Conservation (phyloP, 2,113 vertebrate genomes). For the Pardalotus punctatus region DNA sequence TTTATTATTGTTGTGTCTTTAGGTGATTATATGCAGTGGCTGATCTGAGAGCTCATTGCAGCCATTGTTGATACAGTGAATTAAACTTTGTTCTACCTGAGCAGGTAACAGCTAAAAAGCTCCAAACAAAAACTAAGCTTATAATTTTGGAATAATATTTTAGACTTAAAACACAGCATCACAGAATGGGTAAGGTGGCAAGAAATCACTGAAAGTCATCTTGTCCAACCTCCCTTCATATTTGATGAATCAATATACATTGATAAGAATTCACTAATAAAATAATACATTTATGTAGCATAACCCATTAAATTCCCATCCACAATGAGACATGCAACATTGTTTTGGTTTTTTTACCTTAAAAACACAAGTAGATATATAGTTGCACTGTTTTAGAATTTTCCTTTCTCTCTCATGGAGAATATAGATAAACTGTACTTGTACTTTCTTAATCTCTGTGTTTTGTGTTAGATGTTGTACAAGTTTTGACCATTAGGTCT, state of each 20-base stretch:
- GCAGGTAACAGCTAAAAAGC: background rate
- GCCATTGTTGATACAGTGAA: background rate
- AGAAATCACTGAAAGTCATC: background rate
- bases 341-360: background rate
- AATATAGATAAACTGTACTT: too few relatives aligned
- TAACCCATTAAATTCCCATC: slow-evolving; percentile 1
- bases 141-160: slow-evolving; percentile 21
- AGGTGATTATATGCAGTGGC: slow-evolving; percentile 45
- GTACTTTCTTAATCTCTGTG: too few relatives aligned
- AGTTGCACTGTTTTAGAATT: too few relatives aligned
- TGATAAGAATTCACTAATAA: background rate
- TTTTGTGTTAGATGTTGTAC: too few relatives aligned
- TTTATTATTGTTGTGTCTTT: slow-evolving; percentile 45
- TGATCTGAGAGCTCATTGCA: slow-evolving; percentile 28
- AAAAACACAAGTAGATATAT: background rate
- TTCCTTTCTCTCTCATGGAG: too few relatives aligned
- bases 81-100: background rate
- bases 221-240: background rate
- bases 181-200: background rate
- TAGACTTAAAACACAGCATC: background rate
- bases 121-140: background rate
- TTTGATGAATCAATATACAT: background rate
- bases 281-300: background rate
- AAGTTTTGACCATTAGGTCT: too few relatives aligned
- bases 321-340: background rate